Conservation (phyloP, 2,888 invertebrate genomes). For the Orchestes rusci region DNA sequence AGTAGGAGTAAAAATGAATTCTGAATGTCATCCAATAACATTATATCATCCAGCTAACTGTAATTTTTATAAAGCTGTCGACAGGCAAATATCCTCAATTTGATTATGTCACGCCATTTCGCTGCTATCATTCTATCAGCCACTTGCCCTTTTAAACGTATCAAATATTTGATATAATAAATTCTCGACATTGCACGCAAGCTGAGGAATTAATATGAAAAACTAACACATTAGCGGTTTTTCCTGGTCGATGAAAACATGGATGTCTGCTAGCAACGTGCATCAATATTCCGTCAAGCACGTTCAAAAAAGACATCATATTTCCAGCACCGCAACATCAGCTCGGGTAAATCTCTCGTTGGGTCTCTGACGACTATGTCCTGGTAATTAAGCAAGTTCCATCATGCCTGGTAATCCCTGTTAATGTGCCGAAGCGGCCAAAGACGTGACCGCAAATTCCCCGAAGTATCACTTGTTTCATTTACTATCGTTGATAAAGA, state of each 20-base stretch:
- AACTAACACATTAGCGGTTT: constrained; percentile 18
- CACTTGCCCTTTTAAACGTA: constrained; percentile 37
- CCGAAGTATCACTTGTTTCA: constrained; percentile 43
- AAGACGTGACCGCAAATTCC: constrained; percentile 40
- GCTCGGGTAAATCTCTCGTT: too few species aligned
- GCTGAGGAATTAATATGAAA: constrained; percentile 18
- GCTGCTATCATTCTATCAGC: constrained; percentile 34
- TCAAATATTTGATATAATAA: constrained; percentile 26
- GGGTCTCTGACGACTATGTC: too few species aligned
- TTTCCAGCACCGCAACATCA: too few species aligned
- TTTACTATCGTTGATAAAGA: constrained; percentile 37
- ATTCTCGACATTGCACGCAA: constrained; percentile 17
- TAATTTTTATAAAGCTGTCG: constrained; percentile 34
- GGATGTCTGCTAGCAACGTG: too few species aligned
- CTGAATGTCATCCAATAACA: not conserved
- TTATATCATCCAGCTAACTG: constrained; percentile 6
- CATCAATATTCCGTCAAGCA: too few species aligned
- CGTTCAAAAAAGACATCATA: too few species aligned
- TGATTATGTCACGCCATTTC: constrained; percentile 34
- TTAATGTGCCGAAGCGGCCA: constrained; percentile 36
- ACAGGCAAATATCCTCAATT: constrained; percentile 38
- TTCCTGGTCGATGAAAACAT: too few species aligned
- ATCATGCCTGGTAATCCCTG: constrained; percentile 30
- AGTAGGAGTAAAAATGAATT: not conserved
- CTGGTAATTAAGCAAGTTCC: constrained; percentile 40